phyloP scores from a whole-genome alignment of 2,888 invertebrate species.

The Altica lythri region DNA sequence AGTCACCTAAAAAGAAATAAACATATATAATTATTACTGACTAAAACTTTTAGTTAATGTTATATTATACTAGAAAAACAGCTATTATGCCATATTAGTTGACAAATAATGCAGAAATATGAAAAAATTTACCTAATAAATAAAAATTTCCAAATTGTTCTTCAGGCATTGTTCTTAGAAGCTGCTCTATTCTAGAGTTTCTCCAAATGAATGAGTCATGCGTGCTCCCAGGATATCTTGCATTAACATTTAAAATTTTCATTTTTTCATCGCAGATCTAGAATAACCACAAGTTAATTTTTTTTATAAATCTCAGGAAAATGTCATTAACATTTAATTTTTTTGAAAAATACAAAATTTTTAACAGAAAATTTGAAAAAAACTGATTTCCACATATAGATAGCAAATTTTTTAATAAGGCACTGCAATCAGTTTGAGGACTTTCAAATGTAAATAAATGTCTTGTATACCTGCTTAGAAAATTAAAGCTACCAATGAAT shows the following conservation, averaged over 20 bases:
- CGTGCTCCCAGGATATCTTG: neutral
- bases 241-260: neutral
- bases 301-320: too few relatives aligned
- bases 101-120: neutral
- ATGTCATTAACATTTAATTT: too few relatives aligned
- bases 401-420: too few relatives aligned
- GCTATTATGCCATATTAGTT: neutral
- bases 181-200: neutral
- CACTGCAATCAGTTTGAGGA: too few relatives aligned
- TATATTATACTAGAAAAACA: neutral
- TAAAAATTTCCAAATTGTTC: neutral
- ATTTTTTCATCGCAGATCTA: neutral
- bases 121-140: neutral
- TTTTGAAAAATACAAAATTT: too few relatives aligned
- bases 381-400: too few relatives aligned
- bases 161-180: neutral
- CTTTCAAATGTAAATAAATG: too few relatives aligned
- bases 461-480: too few relatives aligned
- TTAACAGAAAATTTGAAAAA: too few relatives aligned
- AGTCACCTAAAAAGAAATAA: neutral
- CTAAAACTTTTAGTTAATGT: neutral
- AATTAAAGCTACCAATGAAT: too few relatives aligned
- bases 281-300: too few relatives aligned
- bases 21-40: neutral
- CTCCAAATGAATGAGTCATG: neutral